Percentiles rank a stretch among this genome's conserved stretches.
These are phyloP conservation scores for Neuroterus valhalla DNA, from an alignment of 1,140 invertebrate species.

Conservation along the genomic window DNA sequence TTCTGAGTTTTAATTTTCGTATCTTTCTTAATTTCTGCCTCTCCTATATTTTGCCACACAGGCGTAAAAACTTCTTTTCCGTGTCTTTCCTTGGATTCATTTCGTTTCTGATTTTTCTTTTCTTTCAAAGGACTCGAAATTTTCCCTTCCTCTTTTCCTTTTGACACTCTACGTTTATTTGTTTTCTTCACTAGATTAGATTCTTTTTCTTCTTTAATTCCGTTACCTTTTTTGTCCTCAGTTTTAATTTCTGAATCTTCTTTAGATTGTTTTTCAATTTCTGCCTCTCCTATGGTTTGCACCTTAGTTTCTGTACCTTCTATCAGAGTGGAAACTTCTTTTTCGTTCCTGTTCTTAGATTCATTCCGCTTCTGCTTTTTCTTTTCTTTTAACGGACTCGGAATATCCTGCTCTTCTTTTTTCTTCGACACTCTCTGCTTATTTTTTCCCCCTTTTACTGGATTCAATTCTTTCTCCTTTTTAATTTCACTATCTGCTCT, in stretches of 20 bases:
- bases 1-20: background rate
- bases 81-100: background rate
- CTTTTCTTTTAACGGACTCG: conserved; percentile 2
- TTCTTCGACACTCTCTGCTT: background rate
- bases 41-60: background rate
- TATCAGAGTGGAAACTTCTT: conserved; percentile 17
- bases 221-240: background rate
- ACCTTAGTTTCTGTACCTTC: conserved; percentile 1
- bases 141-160: background rate
- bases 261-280: background rate
- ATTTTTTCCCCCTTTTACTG: background rate
- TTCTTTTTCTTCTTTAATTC: background rate
- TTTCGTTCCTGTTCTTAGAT: background rate
- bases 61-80: background rate
- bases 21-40: background rate
- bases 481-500: no score
- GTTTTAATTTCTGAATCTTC: background rate
- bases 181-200: background rate
- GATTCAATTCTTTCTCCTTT: background rate
- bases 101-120: conserved; percentile 8
- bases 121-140: background rate
- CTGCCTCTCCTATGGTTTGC: background rate
- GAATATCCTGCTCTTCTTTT: background rate
- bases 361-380: background rate
- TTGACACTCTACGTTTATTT: background rate